Evolutionary conservation across 2,888 invertebrate species (phyloP).

Genomic region (Agriopis marginaria): DNA sequence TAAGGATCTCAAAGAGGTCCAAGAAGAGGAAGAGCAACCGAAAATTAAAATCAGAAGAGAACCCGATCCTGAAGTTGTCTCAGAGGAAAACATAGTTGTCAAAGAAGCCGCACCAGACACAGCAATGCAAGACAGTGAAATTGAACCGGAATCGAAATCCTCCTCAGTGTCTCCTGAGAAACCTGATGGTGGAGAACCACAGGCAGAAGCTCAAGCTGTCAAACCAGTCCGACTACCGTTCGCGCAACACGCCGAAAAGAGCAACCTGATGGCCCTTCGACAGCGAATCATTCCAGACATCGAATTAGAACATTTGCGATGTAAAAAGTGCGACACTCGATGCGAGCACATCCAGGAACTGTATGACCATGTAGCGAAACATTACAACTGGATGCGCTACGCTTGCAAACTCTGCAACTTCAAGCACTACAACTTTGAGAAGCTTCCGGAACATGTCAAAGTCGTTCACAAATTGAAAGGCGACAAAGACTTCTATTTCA

Average conservation of each 20-base stretch:
- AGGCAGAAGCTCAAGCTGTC: constrained; percentile 9
- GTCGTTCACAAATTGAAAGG: constrained; percentile 87
- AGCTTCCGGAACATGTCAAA: constrained; percentile 88
- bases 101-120: constrained; percentile 55
- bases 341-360: constrained; percentile 82
- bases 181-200: constrained; percentile 18
- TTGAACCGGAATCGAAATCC: constrained; percentile 52
- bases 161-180: constrained; percentile 58
- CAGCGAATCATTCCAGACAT: constrained; percentile 72
- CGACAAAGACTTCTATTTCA: constrained; percentile 82
- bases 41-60: constrained; percentile 41
- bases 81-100: constrained; percentile 38
- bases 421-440: constrained; percentile 88
- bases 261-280: constrained; percentile 72
- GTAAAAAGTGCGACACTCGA: constrained; percentile 83
- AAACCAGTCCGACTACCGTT: constrained; percentile 63
- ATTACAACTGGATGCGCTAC: constrained; percentile 91
- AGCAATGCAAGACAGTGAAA: constrained; percentile 47
- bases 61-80: constrained; percentile 43
- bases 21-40: constrained; percentile 24
- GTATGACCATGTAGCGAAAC: constrained; percentile 87
- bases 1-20: constrained; percentile 26
- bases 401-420: constrained; percentile 91
- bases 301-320: constrained; percentile 73
- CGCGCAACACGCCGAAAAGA: constrained; percentile 72